Conservation (phyloP, 1,140 invertebrate species). For the Apis dorsata region DNA sequence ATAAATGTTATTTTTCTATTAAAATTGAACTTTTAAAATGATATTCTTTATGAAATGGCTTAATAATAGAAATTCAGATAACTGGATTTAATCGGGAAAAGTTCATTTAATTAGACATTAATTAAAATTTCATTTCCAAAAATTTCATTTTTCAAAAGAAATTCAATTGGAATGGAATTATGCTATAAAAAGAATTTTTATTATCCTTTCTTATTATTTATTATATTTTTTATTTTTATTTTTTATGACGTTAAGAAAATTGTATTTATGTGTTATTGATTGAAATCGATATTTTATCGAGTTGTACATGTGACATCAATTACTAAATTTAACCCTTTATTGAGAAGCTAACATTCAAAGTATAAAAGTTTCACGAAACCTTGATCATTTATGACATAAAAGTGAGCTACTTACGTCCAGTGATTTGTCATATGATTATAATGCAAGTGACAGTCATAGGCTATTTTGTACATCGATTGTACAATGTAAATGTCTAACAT, state of each 20-base stretch:
- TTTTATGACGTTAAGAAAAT: too few species aligned
- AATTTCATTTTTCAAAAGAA: neutral
- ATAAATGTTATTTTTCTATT: too few species aligned
- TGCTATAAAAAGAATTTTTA: neutral
- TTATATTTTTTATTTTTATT: too few species aligned
- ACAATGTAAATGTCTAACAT: neutral
- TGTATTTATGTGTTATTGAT: neutral
- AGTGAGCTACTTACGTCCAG: neutral
- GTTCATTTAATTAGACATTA: too few species aligned
- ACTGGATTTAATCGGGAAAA: too few species aligned
- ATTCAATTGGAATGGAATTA: neutral
- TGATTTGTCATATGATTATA: conserved; percentile 24
- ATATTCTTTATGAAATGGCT: too few species aligned
- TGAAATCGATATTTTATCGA: neutral
- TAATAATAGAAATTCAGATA: too few species aligned
- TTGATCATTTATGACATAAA: conserved; percentile 19
- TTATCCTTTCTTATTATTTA: neutral
- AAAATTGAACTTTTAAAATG: too few species aligned
- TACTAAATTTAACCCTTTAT: conserved; percentile 16
- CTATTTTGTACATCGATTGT: neutral
- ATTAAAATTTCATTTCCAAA: too few species aligned
- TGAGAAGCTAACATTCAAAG: neutral
- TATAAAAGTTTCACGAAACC: conserved; percentile 17
- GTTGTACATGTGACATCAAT: neutral
- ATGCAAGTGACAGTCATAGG: neutral